Percentiles rank a stretch among this genome's conserved stretches.
Evolutionary conservation across 2,113 vertebrate genomes (phyloP).

Genomic region (Mesembrinibis cayennensis): DNA sequence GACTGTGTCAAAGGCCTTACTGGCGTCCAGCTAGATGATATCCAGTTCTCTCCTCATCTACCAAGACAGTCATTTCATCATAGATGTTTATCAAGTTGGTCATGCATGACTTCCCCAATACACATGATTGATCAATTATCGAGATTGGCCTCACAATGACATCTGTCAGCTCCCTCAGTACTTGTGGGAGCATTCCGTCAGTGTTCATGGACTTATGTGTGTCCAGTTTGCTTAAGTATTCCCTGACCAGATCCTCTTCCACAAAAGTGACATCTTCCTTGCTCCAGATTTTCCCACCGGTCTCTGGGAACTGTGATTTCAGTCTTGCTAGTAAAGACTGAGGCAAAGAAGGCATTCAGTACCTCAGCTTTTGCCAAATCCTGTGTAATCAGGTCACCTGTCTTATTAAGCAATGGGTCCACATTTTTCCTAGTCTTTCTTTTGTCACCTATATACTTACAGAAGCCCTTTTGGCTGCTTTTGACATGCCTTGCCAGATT

Average conservation of each 20-base stretch:
- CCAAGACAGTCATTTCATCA: not conserved
- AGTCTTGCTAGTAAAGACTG: not conserved
- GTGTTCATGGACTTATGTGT: not conserved
- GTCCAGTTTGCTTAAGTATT: not conserved
- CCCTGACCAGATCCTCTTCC: not conserved
- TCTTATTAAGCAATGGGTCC: not conserved
- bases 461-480: not conserved
- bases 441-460: not conserved
- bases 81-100: not conserved
- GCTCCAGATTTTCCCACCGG: not conserved
- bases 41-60: not conserved
- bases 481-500: not conserved
- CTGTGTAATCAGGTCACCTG: accelerated
- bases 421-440: not conserved
- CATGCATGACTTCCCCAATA: not conserved
- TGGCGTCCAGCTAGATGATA: not conserved
- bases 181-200: not conserved
- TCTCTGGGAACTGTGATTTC: not conserved
- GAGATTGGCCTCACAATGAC: not conserved
- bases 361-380: not conserved
- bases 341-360: not conserved
- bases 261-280: not conserved
- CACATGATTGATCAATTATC: not conserved
- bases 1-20: not conserved
- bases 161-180: not conserved